Percentiles rank a stretch among this genome's conserved stretches.
Conservation (phyloP, 2,113 vertebrate species). For the Rhineura floridana region DNA sequence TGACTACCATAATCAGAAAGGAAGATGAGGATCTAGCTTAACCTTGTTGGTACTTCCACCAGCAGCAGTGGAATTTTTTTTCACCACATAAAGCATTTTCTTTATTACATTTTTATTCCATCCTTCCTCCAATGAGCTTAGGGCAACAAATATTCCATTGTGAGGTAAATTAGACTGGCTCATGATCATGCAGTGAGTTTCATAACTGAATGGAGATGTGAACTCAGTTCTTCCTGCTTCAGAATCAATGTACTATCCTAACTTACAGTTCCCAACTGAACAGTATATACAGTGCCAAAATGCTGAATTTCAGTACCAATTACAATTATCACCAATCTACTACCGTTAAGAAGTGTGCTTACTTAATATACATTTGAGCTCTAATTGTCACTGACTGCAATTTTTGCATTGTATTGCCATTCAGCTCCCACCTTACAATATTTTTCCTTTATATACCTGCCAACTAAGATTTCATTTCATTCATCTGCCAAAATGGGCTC, state of each 20-base stretch:
- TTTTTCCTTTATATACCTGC: no score
- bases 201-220: background rate
- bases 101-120: background rate
- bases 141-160: background rate
- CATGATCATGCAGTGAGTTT: background rate
- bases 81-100: background rate
- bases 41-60: background rate
- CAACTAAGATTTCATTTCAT: no score
- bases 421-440: no score
- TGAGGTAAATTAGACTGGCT: background rate
- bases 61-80: background rate
- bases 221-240: background rate
- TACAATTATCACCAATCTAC: no score
- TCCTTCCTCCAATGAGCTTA: background rate
- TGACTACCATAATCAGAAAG: background rate
- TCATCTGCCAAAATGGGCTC: no score
- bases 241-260: background rate
- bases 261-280: background rate
- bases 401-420: no score
- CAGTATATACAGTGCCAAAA: background rate
- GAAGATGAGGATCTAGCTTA: background rate
- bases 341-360: no score
- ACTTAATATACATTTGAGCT: no score
- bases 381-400: no score
- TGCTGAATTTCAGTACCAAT: background rate